Percentiles rank a stretch among this genome's conserved stretches.
Conservation (phyloP, 1,140 invertebrate species). For the Rhizoglyphus robini region DNA sequence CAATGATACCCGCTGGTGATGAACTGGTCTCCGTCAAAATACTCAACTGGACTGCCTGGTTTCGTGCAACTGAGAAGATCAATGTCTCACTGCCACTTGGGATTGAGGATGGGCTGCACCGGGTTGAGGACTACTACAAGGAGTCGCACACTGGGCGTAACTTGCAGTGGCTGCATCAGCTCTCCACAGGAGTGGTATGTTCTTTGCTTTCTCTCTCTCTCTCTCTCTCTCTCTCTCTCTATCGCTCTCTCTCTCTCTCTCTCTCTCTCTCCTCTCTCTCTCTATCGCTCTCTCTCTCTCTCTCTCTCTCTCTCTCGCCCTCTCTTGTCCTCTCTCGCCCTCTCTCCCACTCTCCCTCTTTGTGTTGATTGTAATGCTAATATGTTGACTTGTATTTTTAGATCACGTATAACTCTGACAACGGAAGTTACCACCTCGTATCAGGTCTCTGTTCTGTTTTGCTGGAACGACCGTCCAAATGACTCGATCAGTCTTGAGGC, state of each 20-base stretch:
- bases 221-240: too few relatives aligned
- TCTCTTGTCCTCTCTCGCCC: too few relatives aligned
- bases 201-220: too few relatives aligned
- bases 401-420: constrained; percentile 85
- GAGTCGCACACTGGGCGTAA: constrained; percentile 87
- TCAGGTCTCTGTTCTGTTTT: constrained; percentile 98
- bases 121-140: constrained; percentile 56
- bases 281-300: too few relatives aligned
- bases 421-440: constrained; percentile 95
- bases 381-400: too few relatives aligned
- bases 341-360: too few relatives aligned
- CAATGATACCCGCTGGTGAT: constrained; percentile 29
- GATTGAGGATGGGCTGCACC: constrained; percentile 94
- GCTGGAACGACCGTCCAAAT: constrained; percentile 87
- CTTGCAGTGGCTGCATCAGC: constrained; percentile 98
- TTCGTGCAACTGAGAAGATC: constrained; percentile 76
- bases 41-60: constrained; percentile 96
- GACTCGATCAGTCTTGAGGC: constrained; percentile 92
- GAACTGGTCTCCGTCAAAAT: constrained; percentile 56
- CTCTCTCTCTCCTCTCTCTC: too few relatives aligned
- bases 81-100: constrained; percentile 90
- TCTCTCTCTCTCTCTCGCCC: too few relatives aligned
- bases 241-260: too few relatives aligned
- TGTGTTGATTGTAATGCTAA: too few relatives aligned
- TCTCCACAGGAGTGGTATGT: constrained; percentile 87